Evolutionary conservation across 2,888 invertebrate species (phyloP).

Genomic region (Brenthis hecate): DNA sequence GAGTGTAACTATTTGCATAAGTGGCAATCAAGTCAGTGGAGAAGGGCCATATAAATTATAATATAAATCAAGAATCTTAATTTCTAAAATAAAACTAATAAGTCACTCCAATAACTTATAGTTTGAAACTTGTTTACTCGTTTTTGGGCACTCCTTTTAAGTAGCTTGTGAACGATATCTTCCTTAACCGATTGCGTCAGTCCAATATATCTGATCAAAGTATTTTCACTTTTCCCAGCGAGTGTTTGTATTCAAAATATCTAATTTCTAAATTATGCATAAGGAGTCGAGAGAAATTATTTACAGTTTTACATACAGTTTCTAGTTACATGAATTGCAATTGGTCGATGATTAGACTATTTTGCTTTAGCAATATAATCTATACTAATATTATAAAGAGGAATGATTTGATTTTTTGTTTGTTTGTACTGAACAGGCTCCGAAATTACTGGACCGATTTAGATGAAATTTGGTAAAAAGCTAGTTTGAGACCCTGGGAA

Average conservation of each 20-base stretch:
- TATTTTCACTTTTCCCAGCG: slow-evolving; percentile 37
- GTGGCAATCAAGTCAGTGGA: slow-evolving; percentile 6
- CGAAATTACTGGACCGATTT: no score
- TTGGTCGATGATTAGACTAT: background rate
- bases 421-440: no score
- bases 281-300: slow-evolving; percentile 28
- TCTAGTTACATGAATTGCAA: slow-evolving; percentile 21
- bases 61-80: no score
- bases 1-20: slow-evolving; percentile 13
- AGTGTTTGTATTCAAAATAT: slow-evolving; percentile 23
- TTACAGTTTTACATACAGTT: slow-evolving; percentile 19
- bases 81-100: no score
- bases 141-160: slow-evolving; percentile 11
- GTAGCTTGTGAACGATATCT: slow-evolving; percentile 7
- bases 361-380: no score
- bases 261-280: slow-evolving; percentile 26
- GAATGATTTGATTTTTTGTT: no score
- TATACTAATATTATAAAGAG: no score
- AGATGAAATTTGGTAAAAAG: no score
- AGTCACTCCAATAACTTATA: background rate
- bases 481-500: no score
- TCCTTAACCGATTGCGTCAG: slow-evolving; percentile 36
- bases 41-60: background rate
- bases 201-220: slow-evolving; percentile 43
- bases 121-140: background rate